Conservation (phyloP, 2,797 vertebrate species). For the Hozukius guyotensis region DNA sequence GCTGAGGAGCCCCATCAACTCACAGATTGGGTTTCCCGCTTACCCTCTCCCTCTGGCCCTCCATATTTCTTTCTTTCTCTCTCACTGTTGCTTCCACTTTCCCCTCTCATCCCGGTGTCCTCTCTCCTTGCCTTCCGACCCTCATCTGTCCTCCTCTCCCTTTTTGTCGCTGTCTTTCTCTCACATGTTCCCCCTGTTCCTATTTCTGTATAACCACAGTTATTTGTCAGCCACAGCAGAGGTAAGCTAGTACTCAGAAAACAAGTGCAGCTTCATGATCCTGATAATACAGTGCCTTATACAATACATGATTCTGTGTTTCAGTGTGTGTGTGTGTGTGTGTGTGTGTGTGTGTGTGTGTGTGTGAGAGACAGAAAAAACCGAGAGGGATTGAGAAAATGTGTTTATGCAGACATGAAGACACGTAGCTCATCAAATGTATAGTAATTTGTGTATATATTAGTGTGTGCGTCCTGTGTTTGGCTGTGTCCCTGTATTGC, state of each 20-base stretch:
- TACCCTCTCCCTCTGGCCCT: slow-evolving; percentile 62
- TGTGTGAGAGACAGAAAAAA: too few relatives aligned
- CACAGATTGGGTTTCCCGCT: slow-evolving; percentile 76
- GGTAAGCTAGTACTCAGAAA: slow-evolving; percentile 11
- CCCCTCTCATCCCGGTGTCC: slow-evolving; percentile 1
- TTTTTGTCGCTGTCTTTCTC: not conserved
- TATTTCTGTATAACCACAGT: slow-evolving; percentile 5
- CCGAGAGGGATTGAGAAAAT: not conserved
- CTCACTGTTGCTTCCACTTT: slow-evolving; percentile 35
- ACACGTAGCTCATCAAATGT: too few relatives aligned
- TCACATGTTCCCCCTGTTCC: not conserved
- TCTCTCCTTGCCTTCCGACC: slow-evolving; percentile 4
- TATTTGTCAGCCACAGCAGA: slow-evolving; percentile 35
- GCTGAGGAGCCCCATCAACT: slow-evolving; percentile 79
- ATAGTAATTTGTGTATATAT: not conserved
- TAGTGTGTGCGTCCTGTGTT: not conserved
- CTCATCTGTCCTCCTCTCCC: slow-evolving; percentile 3
- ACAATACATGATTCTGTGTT: not conserved
- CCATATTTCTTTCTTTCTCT: slow-evolving; percentile 46
- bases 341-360: too few relatives aligned
- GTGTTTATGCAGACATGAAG: not conserved
- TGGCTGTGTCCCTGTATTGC: not conserved
- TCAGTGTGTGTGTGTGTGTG: not conserved
- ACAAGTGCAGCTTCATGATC: slow-evolving; percentile 33
- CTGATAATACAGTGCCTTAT: slow-evolving; percentile 3